Evolutionary conservation across 2,888 invertebrate species (phyloP).

Genomic region (Ichneumon xanthorius): DNA sequence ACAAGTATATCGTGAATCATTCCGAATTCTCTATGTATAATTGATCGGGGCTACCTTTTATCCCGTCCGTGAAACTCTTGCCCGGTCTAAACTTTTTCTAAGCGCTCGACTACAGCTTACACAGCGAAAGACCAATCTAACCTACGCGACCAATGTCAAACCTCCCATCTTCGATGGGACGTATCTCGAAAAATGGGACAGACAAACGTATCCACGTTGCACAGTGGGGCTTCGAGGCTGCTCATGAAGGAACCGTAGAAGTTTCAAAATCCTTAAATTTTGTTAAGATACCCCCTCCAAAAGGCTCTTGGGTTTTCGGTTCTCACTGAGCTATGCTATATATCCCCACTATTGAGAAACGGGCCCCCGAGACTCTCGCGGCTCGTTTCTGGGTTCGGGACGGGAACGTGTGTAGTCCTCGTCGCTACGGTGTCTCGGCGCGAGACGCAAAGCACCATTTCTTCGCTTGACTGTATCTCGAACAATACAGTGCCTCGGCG

Average conservation of each 20-base stretch:
- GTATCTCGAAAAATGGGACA: too few species aligned
- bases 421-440: conserved; percentile 53
- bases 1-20: too few species aligned
- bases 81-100: too few species aligned
- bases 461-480: conserved; percentile 76
- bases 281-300: neutral
- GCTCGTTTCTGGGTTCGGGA: conserved; percentile 19
- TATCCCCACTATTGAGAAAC: conserved; percentile 71
- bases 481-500: conserved; percentile 77
- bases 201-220: neutral
- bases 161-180: too few species aligned
- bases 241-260: too few species aligned
- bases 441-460: conserved; percentile 76
- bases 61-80: too few species aligned
- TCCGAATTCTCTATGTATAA: too few species aligned
- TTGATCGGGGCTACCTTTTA: too few species aligned
- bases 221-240: too few species aligned
- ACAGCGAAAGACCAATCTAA: too few species aligned
- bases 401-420: conserved; percentile 18
- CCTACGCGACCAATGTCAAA: too few species aligned
- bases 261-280: neutral
- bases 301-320: conserved; percentile 69
- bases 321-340: conserved; percentile 69
- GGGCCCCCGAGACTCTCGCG: conserved; percentile 51
- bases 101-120: too few species aligned